These are phyloP conservation scores for Gopherus evgoodei DNA, from an alignment of 2,113 vertebrate genomes.

Conservation along the genomic window DNA sequence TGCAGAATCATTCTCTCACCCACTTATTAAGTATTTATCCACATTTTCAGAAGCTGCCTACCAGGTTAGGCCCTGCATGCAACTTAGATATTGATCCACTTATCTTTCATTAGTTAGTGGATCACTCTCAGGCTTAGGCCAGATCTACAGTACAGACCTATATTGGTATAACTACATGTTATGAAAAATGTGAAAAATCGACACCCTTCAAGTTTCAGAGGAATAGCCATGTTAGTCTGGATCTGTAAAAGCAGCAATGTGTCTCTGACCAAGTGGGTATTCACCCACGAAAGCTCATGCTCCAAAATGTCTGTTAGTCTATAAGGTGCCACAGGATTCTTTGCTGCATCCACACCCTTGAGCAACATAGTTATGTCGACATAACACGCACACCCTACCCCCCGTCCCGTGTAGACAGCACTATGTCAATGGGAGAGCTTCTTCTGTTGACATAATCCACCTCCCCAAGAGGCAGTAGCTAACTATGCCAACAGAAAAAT, in stretches of 20 bases:
- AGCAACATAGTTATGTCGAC: too few species aligned
- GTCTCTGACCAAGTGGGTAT: too few species aligned
- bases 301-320: too few species aligned
- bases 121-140: neutral
- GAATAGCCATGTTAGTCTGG: too few species aligned
- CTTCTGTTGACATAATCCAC: too few species aligned
- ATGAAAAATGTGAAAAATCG: neutral
- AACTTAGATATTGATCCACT: neutral
- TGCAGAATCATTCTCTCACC: too few species aligned
- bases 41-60: neutral
- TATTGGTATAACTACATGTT: neutral
- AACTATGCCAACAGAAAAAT: neutral
- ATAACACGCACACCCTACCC: neutral
- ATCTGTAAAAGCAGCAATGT: too few species aligned
- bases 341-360: neutral
- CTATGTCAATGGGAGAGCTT: neutral
- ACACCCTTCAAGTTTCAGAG: neutral
- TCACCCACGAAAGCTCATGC: too few species aligned
- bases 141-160: neutral
- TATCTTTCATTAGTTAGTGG: neutral
- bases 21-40: too few species aligned
- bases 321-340: too few species aligned
- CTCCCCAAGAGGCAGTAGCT: too few species aligned
- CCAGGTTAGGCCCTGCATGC: neutral
- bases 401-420: neutral